Conservation (phyloP, 1,140 invertebrate species). For the Whitmania pigra region DNA sequence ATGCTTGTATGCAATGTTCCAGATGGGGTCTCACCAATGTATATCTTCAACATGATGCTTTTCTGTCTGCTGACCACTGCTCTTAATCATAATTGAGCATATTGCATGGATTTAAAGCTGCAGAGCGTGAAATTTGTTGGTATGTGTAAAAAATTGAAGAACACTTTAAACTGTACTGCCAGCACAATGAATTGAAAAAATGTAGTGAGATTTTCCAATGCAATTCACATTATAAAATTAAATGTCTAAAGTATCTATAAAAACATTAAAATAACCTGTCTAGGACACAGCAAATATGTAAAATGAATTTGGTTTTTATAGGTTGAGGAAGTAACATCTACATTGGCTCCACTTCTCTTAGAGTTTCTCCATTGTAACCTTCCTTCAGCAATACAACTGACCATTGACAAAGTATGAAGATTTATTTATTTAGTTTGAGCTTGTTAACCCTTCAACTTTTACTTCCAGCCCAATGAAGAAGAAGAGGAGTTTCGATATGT, state of each 20-base stretch:
- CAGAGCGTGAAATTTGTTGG: too few species aligned
- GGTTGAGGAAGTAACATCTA: constrained; percentile 26
- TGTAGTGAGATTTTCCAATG: too few species aligned
- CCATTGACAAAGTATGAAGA: constrained; percentile 26
- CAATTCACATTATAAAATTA: neutral
- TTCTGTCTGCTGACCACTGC: too few species aligned
- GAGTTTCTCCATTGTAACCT: constrained; percentile 26
- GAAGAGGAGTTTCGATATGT: constrained; percentile 31
- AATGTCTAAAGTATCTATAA: too few species aligned
- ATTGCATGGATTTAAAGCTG: too few species aligned
- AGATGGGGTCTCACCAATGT: too few species aligned
- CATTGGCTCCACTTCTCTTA: constrained; percentile 26
- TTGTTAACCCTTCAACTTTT: neutral
- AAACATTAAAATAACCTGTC: neutral
- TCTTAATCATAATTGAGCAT: too few species aligned
- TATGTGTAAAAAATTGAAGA: too few species aligned
- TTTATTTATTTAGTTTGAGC: neutral
- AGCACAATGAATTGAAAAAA: too few species aligned
- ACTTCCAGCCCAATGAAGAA: constrained; percentile 25
- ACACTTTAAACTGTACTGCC: too few species aligned
- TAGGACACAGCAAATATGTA: neutral
- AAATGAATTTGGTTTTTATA: constrained; percentile 19
- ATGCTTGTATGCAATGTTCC: too few species aligned
- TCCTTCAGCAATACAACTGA: constrained; percentile 27
- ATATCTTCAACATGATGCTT: too few species aligned